Evolutionary conservation across 1,140 invertebrate species (phyloP).

Genomic region (Leptonema lineaticorne): DNA sequence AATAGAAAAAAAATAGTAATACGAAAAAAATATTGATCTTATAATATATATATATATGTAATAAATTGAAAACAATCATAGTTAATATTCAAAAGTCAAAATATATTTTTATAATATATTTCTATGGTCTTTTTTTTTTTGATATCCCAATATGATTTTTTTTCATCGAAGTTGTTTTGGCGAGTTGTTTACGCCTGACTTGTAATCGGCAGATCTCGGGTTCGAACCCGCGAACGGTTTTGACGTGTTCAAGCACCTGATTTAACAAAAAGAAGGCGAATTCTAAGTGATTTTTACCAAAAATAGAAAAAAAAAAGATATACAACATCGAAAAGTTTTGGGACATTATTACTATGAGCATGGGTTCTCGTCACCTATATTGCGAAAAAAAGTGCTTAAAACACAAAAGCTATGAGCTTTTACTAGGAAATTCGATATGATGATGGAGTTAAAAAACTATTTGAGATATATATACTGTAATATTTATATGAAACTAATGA

Average conservation of each 20-base stretch:
- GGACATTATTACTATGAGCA: not conserved
- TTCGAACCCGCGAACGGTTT: conserved; percentile 14
- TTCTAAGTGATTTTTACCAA: no score
- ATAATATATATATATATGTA: not conserved
- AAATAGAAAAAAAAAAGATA: not conserved
- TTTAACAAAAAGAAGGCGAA: conserved; percentile 7
- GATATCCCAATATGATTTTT: not conserved
- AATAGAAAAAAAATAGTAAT: not conserved
- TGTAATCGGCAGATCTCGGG: conserved; percentile 11
- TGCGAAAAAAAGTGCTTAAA: not conserved
- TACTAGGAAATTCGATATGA: no score
- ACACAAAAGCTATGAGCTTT: not conserved
- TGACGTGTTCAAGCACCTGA: conserved; percentile 25
- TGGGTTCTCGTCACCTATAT: not conserved
- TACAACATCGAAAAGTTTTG: not conserved
- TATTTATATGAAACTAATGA: no score
- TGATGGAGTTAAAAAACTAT: no score
- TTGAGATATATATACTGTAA: no score
- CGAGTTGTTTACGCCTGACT: conserved; percentile 1
- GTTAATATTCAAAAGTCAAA: not conserved
- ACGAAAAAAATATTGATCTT: not conserved
- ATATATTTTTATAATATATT: not conserved
- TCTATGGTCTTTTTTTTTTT: not conserved
- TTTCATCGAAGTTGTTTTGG: not conserved
- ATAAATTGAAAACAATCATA: no score